These are phyloP conservation scores for Dione juno DNA, from an alignment of 2,888 invertebrate species.

Conservation along the genomic window DNA sequence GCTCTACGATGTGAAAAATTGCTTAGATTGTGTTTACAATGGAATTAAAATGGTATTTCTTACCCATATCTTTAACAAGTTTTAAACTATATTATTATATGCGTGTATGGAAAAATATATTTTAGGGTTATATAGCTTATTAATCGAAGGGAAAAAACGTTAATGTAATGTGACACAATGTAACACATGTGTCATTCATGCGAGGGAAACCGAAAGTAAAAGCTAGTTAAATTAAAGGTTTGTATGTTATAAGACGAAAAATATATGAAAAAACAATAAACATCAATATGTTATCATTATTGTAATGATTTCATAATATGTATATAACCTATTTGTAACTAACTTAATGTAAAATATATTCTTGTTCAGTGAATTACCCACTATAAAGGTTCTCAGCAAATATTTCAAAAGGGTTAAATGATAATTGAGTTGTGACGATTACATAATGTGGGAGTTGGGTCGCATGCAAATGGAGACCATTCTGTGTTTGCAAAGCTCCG, in stretches of 20 bases:
- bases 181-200: too few relatives aligned
- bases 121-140: too few relatives aligned
- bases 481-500: slow-evolving; percentile 40
- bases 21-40: slow-evolving; percentile 23
- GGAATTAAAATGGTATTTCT: not conserved
- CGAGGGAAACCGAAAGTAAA: too few relatives aligned
- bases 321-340: slow-evolving; percentile 1
- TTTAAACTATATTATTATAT: not conserved
- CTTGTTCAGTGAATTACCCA: not conserved
- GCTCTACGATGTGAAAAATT: slow-evolving; percentile 28
- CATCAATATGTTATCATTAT: too few relatives aligned
- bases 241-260: too few relatives aligned
- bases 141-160: too few relatives aligned
- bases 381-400: slow-evolving; percentile 16
- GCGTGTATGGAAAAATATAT: too few relatives aligned
- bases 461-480: slow-evolving; percentile 40
- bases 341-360: not conserved
- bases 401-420: slow-evolving; percentile 19
- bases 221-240: too few relatives aligned
- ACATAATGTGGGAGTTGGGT: slow-evolving; percentile 36
- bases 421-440: slow-evolving; percentile 39
- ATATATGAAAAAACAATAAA: too few relatives aligned
- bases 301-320: not conserved
- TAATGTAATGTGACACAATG: too few relatives aligned
- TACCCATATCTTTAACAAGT: not conserved